These are phyloP conservation scores for Catharus minimus DNA, from an alignment of 2,113 vertebrate genomes.

Conservation along the genomic window DNA sequence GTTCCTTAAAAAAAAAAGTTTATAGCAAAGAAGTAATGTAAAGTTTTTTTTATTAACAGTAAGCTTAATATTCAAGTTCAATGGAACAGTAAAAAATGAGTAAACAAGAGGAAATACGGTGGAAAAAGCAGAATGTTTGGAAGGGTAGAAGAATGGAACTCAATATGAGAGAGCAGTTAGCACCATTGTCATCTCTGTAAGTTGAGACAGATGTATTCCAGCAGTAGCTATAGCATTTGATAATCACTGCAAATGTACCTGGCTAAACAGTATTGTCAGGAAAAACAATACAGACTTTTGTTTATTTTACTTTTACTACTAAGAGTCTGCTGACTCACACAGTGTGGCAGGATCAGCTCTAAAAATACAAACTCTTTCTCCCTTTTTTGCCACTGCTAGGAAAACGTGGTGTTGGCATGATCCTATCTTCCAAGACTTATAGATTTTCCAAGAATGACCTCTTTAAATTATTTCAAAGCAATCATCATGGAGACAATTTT, in stretches of 20 bases:
- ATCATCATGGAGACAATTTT: background rate
- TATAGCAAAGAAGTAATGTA: background rate
- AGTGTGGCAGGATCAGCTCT: background rate
- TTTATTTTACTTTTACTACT: background rate
- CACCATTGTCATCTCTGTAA: fast-evolving
- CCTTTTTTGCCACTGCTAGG: background rate
- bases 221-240: background rate
- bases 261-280: background rate
- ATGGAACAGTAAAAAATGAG: background rate
- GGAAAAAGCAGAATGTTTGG: background rate
- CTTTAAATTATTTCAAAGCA: background rate
- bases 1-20: background rate
- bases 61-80: background rate
- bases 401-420: background rate
- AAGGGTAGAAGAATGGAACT: background rate
- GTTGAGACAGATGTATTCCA: background rate
- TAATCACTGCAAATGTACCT: background rate
- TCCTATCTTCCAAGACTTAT: background rate
- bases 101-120: background rate
- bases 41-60: background rate
- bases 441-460: background rate
- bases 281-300: background rate
- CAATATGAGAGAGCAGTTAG: background rate
- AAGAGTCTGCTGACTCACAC: background rate
- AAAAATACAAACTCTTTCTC: background rate